Evolutionary conservation across 2,888 invertebrate genomes (phyloP).

Genomic region (Cephus spinipes): DNA sequence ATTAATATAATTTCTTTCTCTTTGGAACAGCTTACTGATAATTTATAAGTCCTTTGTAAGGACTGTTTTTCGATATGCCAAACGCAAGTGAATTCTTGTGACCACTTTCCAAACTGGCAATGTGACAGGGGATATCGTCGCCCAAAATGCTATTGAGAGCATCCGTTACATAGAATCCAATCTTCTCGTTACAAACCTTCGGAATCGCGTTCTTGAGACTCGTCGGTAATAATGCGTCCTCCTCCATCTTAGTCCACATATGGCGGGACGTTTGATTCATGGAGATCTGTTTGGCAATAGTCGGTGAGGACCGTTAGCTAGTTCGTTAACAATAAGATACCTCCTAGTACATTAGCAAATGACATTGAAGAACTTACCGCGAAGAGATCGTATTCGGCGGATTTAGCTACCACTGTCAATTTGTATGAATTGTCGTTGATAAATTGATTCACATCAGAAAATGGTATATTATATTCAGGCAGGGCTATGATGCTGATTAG

Average conservation of each 20-base stretch:
- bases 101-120: slow-evolving; percentile 40
- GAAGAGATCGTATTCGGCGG: slow-evolving; percentile 45
- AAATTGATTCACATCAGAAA: slow-evolving; percentile 47
- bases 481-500: slow-evolving; percentile 48
- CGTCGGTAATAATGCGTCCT: slow-evolving; percentile 35
- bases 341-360: too few species aligned
- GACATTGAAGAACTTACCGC: slow-evolving; percentile 30
- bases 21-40: slow-evolving; percentile 34
- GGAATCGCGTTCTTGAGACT: slow-evolving; percentile 36
- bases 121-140: slow-evolving; percentile 36
- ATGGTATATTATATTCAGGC: slow-evolving; percentile 40
- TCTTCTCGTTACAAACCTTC: slow-evolving; percentile 50
- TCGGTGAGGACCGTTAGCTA: too few species aligned
- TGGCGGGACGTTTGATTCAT: slow-evolving; percentile 27
- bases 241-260: slow-evolving; percentile 35
- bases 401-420: slow-evolving; percentile 41
- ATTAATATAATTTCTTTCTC: too few species aligned
- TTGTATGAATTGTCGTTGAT: slow-evolving; percentile 44
- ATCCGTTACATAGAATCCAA: slow-evolving; percentile 48
- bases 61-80: slow-evolving; percentile 38
- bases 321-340: too few species aligned
- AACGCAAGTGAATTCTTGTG: slow-evolving; percentile 45
- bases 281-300: slow-evolving; percentile 25
- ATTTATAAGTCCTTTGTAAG: slow-evolving; percentile 44
- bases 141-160: slow-evolving; percentile 31